Evolutionary conservation across 1,140 invertebrate genomes (phyloP).

Genomic region (Brachionus koreanus): DNA sequence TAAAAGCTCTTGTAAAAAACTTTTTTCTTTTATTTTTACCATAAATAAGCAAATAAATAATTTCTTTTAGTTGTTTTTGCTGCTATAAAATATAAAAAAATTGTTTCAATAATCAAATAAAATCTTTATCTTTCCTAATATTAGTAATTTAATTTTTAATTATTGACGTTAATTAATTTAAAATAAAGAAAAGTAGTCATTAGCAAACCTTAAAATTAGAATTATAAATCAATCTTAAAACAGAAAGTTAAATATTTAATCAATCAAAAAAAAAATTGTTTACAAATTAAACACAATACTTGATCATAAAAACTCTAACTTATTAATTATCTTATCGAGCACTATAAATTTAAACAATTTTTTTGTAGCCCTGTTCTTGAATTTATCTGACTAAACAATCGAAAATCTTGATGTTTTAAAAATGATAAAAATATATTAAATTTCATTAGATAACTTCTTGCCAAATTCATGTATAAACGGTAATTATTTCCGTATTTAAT

Average conservation of each 20-base stretch:
- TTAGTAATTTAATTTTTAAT: not conserved
- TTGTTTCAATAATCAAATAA: no score
- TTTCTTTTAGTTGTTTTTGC: no score
- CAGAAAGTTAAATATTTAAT: not conserved
- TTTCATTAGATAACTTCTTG: not conserved
- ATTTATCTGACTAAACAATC: not conserved
- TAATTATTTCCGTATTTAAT: constrained; percentile 29
- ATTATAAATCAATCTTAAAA: constrained; percentile 18
- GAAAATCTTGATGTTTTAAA: not conserved
- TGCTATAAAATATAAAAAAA: no score
- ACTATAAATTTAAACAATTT: not conserved
- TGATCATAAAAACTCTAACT: not conserved
- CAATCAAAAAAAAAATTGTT: not conserved
- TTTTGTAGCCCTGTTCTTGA: not conserved
- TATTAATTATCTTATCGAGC: not conserved
- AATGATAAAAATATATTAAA: constrained; percentile 1
- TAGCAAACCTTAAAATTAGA: not conserved
- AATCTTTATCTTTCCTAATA: no score
- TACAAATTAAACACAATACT: not conserved
- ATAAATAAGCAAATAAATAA: no score
- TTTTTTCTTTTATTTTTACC: no score
- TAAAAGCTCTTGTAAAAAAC: no score
- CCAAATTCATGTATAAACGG: not conserved
- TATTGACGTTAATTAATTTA: not conserved
- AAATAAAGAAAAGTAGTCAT: not conserved